Base-by-base conservation (phyloP, 2,113 vertebrate species). In the Lagopus muta region DNA sequence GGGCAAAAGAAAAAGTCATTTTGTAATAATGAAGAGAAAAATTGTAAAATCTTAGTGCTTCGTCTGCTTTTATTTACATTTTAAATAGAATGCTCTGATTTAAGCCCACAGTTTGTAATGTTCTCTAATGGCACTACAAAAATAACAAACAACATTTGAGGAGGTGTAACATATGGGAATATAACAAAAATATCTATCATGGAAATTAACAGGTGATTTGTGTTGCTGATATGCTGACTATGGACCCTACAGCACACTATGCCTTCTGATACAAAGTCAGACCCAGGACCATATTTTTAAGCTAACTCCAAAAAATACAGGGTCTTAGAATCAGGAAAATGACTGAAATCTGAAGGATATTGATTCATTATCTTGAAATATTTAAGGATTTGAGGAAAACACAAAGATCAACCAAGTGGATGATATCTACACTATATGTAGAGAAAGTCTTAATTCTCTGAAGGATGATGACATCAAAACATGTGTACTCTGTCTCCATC, bases 401-500 rank as follows among this genome's bases (percentile, higher is more conserved):
- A 30, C 3, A 52, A 52, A 86, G 20, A 20, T 81, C 72, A 75
- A 57, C 65, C 42, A 90, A 77, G 42, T 83, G 76, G 72, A 72
- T 82, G 57, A 16, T 22, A 13, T 42, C 36, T 58, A 32, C 55
- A 40, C 62, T 89, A 11, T 20, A 5, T 74, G 50, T 47, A 22
- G 22, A 77, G 28, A 80, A 52, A 72, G 30, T 75, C 50, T 82
- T 69, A 19, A 47, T 47, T 79, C 58, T 47, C 55, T 54, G 45
- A 47, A 54, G 55, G 58, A 28, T 61, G 76, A 74, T 80, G 89
- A 57, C 91, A 78, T 86, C 89, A 96, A 88, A 97, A 97, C 16
- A 15, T 4, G 27, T 86, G 94, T 96, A 96, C 91, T 94, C 88
- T 96, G 94, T 96, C 95, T 96, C 96, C 96, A 95, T 78, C 95